A percentile compares a stretch with the other conserved stretches of the same genome.
phyloP scores from a whole-genome alignment of 2,113 vertebrate genomes.

The Alectura lathami region DNA sequence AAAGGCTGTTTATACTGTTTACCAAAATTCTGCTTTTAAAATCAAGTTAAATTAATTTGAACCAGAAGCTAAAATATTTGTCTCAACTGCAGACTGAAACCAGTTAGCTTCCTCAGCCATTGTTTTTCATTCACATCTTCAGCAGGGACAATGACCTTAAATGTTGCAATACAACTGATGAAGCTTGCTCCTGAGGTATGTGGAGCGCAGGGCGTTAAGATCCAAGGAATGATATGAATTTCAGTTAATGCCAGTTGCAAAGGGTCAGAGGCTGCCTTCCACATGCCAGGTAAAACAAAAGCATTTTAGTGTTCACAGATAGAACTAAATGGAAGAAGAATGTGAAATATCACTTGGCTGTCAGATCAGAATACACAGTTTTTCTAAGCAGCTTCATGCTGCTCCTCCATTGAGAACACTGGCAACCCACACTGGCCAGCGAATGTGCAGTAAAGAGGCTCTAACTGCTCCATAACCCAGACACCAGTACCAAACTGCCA shows the following conservation, averaged over 20 bases:
- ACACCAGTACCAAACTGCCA: background rate
- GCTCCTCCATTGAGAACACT: background rate
- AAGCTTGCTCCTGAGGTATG: background rate
- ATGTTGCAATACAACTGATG: background rate
- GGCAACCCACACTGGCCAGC: background rate
- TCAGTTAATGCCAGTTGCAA: constrained; percentile 9
- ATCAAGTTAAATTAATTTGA: constrained; percentile 1
- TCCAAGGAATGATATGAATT: constrained; percentile 1
- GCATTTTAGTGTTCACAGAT: background rate
- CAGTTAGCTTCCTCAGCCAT: background rate
- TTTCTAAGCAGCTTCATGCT: background rate
- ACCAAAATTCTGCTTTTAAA: background rate
- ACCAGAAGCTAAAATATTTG: background rate
- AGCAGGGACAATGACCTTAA: background rate
- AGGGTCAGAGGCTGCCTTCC: constrained; percentile 12
- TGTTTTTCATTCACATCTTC: background rate
- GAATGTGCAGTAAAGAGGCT: background rate
- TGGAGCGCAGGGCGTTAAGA: background rate
- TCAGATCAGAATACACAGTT: background rate
- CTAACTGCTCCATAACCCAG: background rate
- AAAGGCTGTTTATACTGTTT: background rate
- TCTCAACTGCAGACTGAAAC: background rate
- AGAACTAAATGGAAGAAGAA: background rate
- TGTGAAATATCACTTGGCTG: background rate
- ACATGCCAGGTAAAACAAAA: constrained; percentile 50